phyloP scores from a whole-genome alignment of 2,797 vertebrate species.

The Pyrocephalus nanus region DNA sequence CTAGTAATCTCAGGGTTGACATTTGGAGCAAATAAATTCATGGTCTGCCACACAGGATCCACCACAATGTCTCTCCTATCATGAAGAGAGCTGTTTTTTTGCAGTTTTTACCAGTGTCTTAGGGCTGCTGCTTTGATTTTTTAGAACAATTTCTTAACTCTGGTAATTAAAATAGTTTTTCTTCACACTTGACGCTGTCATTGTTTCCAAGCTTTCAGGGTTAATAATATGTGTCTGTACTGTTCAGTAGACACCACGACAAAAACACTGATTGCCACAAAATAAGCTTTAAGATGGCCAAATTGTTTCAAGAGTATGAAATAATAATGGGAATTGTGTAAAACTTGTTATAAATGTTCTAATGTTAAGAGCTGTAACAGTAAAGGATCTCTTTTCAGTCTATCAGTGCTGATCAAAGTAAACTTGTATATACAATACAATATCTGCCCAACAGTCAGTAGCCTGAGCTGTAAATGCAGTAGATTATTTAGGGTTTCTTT shows the following conservation, averaged over 20 bases:
- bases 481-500: background rate
- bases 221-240: background rate
- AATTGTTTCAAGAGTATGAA: background rate
- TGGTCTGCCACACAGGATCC: background rate
- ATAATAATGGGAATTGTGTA: background rate
- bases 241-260: background rate
- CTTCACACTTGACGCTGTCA: background rate
- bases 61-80: background rate
- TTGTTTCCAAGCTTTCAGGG: conserved; percentile 3
- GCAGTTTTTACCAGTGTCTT: background rate
- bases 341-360: background rate
- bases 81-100: background rate
- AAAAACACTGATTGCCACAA: background rate
- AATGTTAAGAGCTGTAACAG: background rate
- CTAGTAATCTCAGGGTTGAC: background rate
- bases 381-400: background rate
- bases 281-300: background rate
- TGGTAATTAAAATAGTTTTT: background rate
- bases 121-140: background rate
- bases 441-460: background rate
- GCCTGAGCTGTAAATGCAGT: background rate
- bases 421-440: background rate
- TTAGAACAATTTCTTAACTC: background rate
- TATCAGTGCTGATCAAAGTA: background rate
- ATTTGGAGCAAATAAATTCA: background rate